Base-by-base conservation (phyloP, 2,888 invertebrate species). In the Autographa gamma region DNA sequence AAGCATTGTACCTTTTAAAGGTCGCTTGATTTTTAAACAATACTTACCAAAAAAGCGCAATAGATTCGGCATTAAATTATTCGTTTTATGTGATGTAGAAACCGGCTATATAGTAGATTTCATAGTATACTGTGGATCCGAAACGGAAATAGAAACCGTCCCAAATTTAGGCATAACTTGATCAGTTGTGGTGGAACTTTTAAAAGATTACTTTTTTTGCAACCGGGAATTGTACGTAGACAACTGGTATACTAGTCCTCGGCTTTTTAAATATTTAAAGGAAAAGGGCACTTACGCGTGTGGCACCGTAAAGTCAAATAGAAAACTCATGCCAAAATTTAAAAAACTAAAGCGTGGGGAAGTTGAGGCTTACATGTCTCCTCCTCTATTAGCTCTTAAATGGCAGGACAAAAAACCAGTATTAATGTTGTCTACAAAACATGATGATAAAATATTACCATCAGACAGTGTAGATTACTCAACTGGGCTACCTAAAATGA, bases 401-500 rank as follows among this genome's bases (percentile, higher is more conserved):
- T 90, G 89, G 87, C 80, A 82, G 56, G 88, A 90, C 71, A 86
- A 87, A 69, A 81, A 86, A 65, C 86, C 88, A 60, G 71, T 74
- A 31, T 48, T 70, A 52, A 71, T 76, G 63, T 61, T 74, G 54
- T 65, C 66, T 54, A 79, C 76, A n/a, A 67, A 68, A 14, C 76
- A 79, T 63, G 69, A 74, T 65, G 64, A 62, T 14, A 71, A 60
- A 63, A 65, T 75, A 16, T 25, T 71, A 60, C 77, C 76, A 54
- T 73, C 76, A 66, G 60, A 67, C 43, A 76, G 52, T 64, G 54
- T 69, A 11, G 67, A 76, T 64, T 61, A 56, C 62, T 18, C 63
- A 67, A 69, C 76, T 11, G 71, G 69, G 32, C 66, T 75, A 66
- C 74, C 76, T 9, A 65, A 60, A 69, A 61, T 76, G 69, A 79